These are phyloP conservation scores for Sesia bembeciformis DNA, from an alignment of 2,888 invertebrate genomes.

Conservation along the genomic window DNA sequence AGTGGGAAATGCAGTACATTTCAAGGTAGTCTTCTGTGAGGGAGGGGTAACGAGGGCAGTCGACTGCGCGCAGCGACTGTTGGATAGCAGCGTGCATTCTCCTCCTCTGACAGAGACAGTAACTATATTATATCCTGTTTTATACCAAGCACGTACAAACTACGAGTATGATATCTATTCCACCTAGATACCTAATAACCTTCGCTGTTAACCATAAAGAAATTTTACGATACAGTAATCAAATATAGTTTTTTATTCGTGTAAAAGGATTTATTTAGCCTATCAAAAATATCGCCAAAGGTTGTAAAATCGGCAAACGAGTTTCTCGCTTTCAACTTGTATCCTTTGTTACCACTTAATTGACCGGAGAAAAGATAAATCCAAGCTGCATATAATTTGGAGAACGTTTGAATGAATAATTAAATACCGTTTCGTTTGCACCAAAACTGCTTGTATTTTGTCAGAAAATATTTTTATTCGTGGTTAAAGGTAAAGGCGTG, in stretches of 20 bases:
- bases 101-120: no score
- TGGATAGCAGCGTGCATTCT: no score
- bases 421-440: not conserved
- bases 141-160: no score
- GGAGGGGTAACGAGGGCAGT: no score
- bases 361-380: conserved; percentile 3
- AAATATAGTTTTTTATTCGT: not conserved
- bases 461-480: not conserved
- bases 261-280: not conserved
- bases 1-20: no score
- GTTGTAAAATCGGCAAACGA: conserved; percentile 1
- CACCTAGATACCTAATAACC: not conserved
- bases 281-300: conserved; percentile 1
- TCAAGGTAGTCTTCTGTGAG: no score
- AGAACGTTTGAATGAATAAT: conserved; percentile 1
- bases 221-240: not conserved
- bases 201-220: not conserved
- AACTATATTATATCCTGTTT: no score
- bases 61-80: no score
- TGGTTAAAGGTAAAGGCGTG: not conserved
- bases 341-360: conserved; percentile 6
- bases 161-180: no score
- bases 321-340: conserved; percentile 1
- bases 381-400: conserved; percentile 5
- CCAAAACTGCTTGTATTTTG: not conserved